Evolutionary conservation across 2,888 invertebrate species (phyloP), one percentile per base, ranked within the genome.

Genomic region (Drosophila pegasa): DNA sequence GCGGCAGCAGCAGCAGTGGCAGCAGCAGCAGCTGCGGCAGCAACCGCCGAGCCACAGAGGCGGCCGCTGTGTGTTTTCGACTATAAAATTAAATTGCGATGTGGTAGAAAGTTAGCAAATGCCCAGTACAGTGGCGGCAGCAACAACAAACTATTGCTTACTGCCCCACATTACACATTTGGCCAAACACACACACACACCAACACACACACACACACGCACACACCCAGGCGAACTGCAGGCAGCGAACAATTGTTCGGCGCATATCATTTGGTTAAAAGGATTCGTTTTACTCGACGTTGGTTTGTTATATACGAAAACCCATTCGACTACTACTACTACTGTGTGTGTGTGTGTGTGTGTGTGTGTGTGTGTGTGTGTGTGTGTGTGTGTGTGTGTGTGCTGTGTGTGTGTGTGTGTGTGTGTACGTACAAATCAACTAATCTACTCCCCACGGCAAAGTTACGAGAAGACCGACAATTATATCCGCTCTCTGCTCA

Each of bases 201-300:
- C 54, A 57, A 71, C 57, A 70, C 57, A 58, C 47, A 27, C 16
- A 56, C 25, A 57, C 20, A 31, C 25, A 54, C 40, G 52, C 57
- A 64, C 56, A 41, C 48, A 43, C 40, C 25, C 7, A 25, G 22
- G 41, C 57, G 55, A 71, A 69, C 79, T 80, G 72, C 78, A 71
- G 76, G 76, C 66, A 64, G 77, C 74, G 86, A 86, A 86, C 88
- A 87, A 83, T 82, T 83, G 83, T 88, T 80, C 81, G 71, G 88
- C 71, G 90, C 90, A 88, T 89, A 89, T 89, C 89, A 89, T 90
- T 89, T 90, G 84, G 90, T 90, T 89, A 90, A 90, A 89, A 89
- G 89, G 89, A 85, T 90, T 89, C 88, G 77, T 77, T 86, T 79
- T 87, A 64, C 81, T 75, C 87, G 63, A 50, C 64, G 71, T 71